Base-by-base conservation (phyloP, 2,797 vertebrate species). In the Sebastiscus albofasciatus region DNA sequence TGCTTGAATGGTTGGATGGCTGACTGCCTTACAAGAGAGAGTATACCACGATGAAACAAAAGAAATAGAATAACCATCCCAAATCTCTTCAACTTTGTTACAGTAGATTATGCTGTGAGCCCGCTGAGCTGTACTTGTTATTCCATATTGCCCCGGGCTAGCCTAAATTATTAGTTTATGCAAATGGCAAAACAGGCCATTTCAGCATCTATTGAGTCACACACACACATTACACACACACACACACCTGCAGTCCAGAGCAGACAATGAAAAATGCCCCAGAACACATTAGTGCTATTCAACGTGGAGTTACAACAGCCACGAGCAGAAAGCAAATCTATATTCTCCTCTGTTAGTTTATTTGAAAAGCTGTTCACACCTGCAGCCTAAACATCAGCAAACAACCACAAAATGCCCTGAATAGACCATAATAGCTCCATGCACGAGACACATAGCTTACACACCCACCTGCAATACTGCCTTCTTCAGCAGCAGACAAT, bases 401-500 rank as follows among this genome's bases (percentile, higher is more conserved):
- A 74, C 75, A 84, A 31, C 13, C 64, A 54, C 6, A 67, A 83
- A 83, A 83, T 49, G 24, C 20, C 66, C 59, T 13, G 27, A 75
- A 79, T 10, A 79, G 72, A 74, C 24, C 36, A 52, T 20, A 86
- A 82, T 24, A 79, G 54, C 65, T 64, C 49, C 5, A 42, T 42
- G 39, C 0, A 72, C 20, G 58, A 82, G 75, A 75, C 75, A 75
- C 81, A 83, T 65, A 73, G 74, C 31, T 77, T 54, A 54, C 6
- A 79, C 86, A 78, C 81, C 82, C 87, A 91, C 87, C 78, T 89
- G 84, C 81, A 80, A 24, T 42, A n/a, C 75, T 82, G 77, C 69
- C 72, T 59, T 62, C 72, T 59, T 62, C 71, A 65, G 81, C 71
- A 65, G 81, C 87, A 89, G 86, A 94, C 93, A 94, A 93, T 92